phyloP scores from a whole-genome alignment of 2,113 vertebrate species.

The Thinocorus orbignyianus region DNA sequence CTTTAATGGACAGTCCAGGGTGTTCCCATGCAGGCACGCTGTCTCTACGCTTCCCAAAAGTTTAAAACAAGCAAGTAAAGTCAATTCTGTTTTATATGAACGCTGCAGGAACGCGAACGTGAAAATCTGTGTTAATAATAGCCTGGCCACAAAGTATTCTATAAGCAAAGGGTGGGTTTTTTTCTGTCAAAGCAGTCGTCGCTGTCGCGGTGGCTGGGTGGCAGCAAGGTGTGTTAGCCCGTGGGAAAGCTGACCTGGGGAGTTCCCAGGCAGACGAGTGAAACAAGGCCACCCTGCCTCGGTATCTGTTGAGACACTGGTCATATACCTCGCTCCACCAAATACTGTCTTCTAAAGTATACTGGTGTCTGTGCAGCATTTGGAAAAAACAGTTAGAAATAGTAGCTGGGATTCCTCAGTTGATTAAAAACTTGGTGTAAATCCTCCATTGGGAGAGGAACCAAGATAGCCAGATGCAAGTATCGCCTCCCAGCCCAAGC shows the following conservation, averaged over 20 bases:
- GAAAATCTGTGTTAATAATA: neutral
- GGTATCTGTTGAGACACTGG: neutral
- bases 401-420: neutral
- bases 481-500: neutral
- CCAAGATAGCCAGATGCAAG: neutral
- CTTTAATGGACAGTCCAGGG: neutral
- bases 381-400: neutral
- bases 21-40: neutral
- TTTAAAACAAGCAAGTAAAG: neutral
- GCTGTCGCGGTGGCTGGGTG: constrained; percentile 7
- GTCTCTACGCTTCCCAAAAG: neutral
- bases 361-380: neutral
- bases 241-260: constrained; percentile 40
- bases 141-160: neutral
- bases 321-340: neutral
- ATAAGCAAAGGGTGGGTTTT: neutral
- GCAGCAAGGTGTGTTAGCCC: constrained; percentile 17
- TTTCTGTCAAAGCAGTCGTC: neutral
- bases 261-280: constrained; percentile 25
- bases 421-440: neutral
- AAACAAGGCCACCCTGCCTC: neutral
- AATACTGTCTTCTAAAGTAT: neutral
- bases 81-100: neutral
- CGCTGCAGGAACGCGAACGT: neutral
- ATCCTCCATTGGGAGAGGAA: neutral